Conservation (phyloP, 2,113 vertebrate species). For the Lycaon pictus region DNA sequence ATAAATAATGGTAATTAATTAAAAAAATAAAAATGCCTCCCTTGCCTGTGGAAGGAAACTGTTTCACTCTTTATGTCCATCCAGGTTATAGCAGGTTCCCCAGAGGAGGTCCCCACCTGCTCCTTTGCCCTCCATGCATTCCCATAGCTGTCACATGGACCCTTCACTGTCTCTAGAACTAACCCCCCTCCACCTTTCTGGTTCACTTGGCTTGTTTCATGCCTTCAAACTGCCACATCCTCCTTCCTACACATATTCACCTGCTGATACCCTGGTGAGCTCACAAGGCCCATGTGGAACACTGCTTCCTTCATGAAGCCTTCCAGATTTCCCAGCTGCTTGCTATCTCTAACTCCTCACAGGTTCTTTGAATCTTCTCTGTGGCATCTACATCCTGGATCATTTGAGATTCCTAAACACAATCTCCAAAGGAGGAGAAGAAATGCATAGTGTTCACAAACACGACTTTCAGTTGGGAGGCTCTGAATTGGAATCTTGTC, state of each 20-base stretch:
- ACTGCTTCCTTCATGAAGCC: background rate
- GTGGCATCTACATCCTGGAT: background rate
- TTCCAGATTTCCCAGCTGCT: background rate
- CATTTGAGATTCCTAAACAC: background rate
- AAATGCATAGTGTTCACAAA: background rate
- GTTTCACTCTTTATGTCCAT: background rate
- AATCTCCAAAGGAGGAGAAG: background rate
- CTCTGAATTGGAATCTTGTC: background rate
- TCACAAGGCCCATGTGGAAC: background rate
- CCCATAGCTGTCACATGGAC: background rate
- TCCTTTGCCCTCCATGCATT: background rate
- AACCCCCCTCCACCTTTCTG: accelerated
- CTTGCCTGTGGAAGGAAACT: background rate
- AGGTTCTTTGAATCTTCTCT: background rate
- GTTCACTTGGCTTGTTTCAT: background rate
- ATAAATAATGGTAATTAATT: background rate
- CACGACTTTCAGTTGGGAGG: background rate
- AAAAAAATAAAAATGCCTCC: background rate
- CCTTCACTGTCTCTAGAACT: background rate
- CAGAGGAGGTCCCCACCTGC: background rate
- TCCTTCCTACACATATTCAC: background rate
- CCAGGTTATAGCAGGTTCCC: background rate
- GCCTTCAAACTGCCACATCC: background rate
- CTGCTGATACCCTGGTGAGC: background rate
- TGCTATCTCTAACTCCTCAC: background rate